Percentiles rank a stretch among this genome's conserved stretches.
Conservation (phyloP, 1,140 invertebrate species). For the Wasmannia auropunctata region DNA sequence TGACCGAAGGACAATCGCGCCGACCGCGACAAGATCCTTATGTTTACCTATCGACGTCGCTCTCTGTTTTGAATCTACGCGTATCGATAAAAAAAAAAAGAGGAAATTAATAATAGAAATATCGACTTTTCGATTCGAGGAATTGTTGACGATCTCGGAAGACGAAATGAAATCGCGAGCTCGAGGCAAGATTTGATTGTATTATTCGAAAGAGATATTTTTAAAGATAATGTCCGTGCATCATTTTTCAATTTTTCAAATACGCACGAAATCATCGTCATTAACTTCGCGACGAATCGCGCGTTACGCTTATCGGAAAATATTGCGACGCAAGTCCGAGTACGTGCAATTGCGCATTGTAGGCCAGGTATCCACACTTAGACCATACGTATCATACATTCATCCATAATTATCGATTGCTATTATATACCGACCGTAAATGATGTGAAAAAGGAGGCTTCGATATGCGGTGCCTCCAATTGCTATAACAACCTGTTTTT, state of each 20-base stretch:
- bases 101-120: neutral
- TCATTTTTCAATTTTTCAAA: neutral
- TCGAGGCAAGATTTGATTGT: no score
- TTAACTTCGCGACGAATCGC: neutral
- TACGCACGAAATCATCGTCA: neutral
- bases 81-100: neutral
- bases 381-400: neutral
- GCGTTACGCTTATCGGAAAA: neutral
- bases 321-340: neutral
- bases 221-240: neutral
- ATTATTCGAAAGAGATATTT: neutral
- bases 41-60: neutral
- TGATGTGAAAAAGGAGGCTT: neutral
- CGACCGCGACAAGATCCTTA: neutral
- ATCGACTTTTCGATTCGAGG: neutral
- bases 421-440: neutral
- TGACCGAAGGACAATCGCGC: neutral
- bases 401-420: conserved; percentile 45
- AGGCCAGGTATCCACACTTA: neutral
- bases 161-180: neutral
- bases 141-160: neutral
- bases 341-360: conserved; percentile 18
- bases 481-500: no score
- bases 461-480: neutral
- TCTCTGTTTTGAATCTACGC: neutral